Conservation (phyloP, 2,888 invertebrate species). For the Zygogramma bicolorata region DNA sequence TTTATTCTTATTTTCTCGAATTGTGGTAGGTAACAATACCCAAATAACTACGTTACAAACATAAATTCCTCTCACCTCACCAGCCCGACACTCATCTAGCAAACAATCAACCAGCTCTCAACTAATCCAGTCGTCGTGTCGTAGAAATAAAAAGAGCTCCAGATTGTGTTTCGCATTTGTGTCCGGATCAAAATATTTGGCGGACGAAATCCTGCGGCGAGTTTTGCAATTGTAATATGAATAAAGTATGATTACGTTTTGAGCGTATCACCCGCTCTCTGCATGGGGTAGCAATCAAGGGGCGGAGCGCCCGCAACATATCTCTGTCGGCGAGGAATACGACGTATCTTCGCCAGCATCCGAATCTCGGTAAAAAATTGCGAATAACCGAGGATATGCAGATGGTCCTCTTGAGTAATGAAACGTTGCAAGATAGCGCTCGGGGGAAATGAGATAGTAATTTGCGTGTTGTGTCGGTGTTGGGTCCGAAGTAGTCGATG, state of each 20-base stretch:
- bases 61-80: no score
- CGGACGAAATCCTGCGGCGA: constrained; percentile 36
- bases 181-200: constrained; percentile 35
- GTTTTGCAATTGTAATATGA: constrained; percentile 46
- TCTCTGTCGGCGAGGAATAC: constrained; percentile 32
- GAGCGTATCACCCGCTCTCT: constrained; percentile 41
- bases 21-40: no score
- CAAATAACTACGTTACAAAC: no score
- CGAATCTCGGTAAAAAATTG: neutral
- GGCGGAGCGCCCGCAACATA: constrained; percentile 40
- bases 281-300: constrained; percentile 42
- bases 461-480: neutral
- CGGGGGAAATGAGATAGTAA: neutral
- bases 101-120: neutral
- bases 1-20: no score
- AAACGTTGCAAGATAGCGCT: neutral
- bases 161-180: constrained; percentile 3
- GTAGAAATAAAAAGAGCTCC: neutral
- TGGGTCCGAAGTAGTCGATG: neutral
- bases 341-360: neutral
- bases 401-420: neutral
- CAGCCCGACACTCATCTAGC: no score
- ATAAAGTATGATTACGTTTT: constrained; percentile 48
- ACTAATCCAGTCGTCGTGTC: neutral
- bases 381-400: neutral